These are phyloP conservation scores for Trypoxylon attenuatum DNA, from an alignment of 2,888 invertebrate species.

Conservation along the genomic window DNA sequence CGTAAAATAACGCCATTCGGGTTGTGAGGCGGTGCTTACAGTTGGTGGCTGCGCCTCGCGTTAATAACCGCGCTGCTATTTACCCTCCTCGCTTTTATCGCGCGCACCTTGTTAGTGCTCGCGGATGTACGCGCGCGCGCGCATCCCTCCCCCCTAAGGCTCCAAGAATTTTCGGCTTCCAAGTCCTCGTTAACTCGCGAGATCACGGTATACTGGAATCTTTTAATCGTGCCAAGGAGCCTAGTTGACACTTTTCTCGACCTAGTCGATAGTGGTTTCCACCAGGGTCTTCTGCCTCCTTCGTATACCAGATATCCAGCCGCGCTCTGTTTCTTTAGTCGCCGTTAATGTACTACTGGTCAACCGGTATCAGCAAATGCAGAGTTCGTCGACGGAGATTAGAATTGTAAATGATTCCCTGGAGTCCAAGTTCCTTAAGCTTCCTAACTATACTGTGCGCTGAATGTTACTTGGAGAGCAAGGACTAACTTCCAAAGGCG, in stretches of 20 bases:
- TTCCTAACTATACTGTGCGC: background rate
- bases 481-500: background rate
- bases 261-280: no score
- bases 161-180: background rate
- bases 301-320: no score
- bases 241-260: no score
- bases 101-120: conserved; percentile 15
- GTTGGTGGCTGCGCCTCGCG: background rate
- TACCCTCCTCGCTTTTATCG: conserved; percentile 19
- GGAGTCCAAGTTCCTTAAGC: background rate
- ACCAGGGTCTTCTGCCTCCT: no score
- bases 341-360: no score
- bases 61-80: conserved; percentile 29
- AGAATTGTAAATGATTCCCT: background rate
- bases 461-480: background rate
- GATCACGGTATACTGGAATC: no score
- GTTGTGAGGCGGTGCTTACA: background rate
- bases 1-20: conserved; percentile 12
- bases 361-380: background rate
- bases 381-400: background rate
- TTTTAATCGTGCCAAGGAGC: no score
- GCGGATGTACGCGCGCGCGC: no score
- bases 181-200: background rate
- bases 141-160: background rate
- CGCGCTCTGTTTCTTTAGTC: no score